Evolutionary conservation across 1,140 invertebrate species (phyloP).

Genomic region (Sminthurides bifidus): DNA sequence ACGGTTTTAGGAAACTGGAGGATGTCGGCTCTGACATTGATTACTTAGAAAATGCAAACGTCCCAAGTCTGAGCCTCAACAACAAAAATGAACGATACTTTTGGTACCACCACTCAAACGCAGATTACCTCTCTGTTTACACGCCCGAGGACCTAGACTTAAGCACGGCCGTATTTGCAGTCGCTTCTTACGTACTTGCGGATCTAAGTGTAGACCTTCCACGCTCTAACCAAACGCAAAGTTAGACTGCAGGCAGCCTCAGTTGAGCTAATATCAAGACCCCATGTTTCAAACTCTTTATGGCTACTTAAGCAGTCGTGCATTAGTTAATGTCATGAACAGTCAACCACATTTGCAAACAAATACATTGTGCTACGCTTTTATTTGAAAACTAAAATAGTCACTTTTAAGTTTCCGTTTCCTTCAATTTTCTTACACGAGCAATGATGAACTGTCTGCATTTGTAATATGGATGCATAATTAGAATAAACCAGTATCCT

Average conservation of each 20-base stretch:
- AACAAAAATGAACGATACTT: conserved; percentile 39
- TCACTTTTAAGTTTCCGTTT: too few relatives aligned
- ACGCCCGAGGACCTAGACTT: conserved; percentile 49
- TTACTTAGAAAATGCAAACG: conserved; percentile 30
- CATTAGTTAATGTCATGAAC: too few relatives aligned
- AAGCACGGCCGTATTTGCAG: conserved; percentile 59
- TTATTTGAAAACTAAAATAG: too few relatives aligned
- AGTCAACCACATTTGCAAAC: too few relatives aligned
- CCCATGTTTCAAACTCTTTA: neutral
- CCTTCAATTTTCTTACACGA: too few relatives aligned
- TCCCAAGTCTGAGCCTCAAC: conserved; percentile 36
- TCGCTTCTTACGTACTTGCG: conserved; percentile 46
- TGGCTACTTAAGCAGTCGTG: neutral
- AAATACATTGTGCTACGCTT: too few relatives aligned
- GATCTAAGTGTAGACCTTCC: conserved; percentile 24
- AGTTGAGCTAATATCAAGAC: neutral
- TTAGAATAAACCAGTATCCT: too few relatives aligned
- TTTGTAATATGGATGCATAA: too few relatives aligned
- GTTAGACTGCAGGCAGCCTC: neutral
- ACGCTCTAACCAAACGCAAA: neutral
- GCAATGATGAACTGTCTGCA: too few relatives aligned
- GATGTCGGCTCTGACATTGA: conserved; percentile 32
- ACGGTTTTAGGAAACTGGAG: conserved; percentile 16
- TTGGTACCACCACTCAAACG: conserved; percentile 38
- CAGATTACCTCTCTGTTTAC: conserved; percentile 35